Base-by-base conservation (phyloP, 1,140 invertebrate genomes). In the Drosophila mauritiana region DNA sequence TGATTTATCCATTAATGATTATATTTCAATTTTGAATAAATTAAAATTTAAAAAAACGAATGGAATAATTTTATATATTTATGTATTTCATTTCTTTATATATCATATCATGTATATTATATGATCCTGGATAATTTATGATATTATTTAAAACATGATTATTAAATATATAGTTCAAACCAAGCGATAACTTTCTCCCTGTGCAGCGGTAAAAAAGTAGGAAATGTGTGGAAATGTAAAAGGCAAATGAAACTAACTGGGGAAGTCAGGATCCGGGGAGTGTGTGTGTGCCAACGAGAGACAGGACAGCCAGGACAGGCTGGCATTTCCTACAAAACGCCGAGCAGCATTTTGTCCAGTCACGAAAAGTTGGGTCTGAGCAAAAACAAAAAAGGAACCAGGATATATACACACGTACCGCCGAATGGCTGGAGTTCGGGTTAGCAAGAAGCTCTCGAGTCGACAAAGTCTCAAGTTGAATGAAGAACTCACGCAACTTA, bases 221-320 rank as follows among this genome's bases (percentile, higher is more conserved):
- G 84, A 89, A 89, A 84, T 86, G 76, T 89, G 84, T 75, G 76
- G 84, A 89, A 89, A 89, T 89, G 80, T 89, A 80, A 89, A 89
- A 89, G 77, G 80, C 84, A 89, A 86, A 89, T 84, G 80, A 89
- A 89, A 80, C 82, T 82, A 78, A 78, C 78, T 83, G 59, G 34
- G 46, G 15, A 22, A 59, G 49, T 15, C 25, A 65, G 56, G 43
- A 17, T 25, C n/a, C 25, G 51, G 31, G 53, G 3, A 46, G 64
- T 57, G 73, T 78, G 73, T 81, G 82, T 39, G 82, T 75, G 83
- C 79, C 75, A 79, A 65, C 80, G 58, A 84, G 52, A 82, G 79
- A 73, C 73, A 73, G 73, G 40, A 63, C 56, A 73, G 46, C 56
- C 67, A 56, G 68, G 62, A 73, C 79, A 69, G 58, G 15, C 74